phyloP scores from a whole-genome alignment of 2,113 vertebrate genomes.

The Gulo gulo region DNA sequence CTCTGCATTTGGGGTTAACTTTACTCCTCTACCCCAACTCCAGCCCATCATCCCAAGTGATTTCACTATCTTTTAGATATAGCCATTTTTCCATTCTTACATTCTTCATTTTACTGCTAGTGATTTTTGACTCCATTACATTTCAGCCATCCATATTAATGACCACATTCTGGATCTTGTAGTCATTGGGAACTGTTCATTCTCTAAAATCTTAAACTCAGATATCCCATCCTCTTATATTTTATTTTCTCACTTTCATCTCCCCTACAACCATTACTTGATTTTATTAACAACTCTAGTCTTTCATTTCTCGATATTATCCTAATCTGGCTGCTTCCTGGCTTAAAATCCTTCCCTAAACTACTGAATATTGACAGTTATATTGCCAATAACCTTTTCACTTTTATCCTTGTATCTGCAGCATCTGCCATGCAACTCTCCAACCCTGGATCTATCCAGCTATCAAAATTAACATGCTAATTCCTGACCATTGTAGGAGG shows the following conservation, averaged over 20 bases:
- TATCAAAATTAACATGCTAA: neutral
- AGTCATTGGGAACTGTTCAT: neutral
- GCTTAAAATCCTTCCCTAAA: neutral
- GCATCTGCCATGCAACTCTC: neutral
- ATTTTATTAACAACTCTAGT: neutral
- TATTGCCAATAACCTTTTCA: neutral
- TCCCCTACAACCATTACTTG: neutral
- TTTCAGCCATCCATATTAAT: neutral
- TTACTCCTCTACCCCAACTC: neutral
- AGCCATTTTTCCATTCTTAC: neutral
- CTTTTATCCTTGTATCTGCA: neutral
- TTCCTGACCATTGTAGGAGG: neutral
- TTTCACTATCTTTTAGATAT: neutral
- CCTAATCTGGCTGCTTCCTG: neutral
- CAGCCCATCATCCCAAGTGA: neutral
- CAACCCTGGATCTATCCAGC: neutral
- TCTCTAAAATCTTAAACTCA: conserved; percentile 11
- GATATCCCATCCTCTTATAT: neutral
- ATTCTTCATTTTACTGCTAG: neutral
- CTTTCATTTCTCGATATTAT: neutral
- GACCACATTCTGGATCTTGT: neutral
- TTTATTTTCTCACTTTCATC: neutral
- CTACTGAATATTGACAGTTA: neutral
- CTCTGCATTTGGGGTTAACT: neutral
- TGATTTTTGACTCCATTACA: neutral